A percentile compares a stretch with the other conserved stretches of the same genome.
These are phyloP conservation scores for Zaprionus bogoriensis DNA, from an alignment of 2,888 invertebrate genomes.

Conservation along the genomic window DNA sequence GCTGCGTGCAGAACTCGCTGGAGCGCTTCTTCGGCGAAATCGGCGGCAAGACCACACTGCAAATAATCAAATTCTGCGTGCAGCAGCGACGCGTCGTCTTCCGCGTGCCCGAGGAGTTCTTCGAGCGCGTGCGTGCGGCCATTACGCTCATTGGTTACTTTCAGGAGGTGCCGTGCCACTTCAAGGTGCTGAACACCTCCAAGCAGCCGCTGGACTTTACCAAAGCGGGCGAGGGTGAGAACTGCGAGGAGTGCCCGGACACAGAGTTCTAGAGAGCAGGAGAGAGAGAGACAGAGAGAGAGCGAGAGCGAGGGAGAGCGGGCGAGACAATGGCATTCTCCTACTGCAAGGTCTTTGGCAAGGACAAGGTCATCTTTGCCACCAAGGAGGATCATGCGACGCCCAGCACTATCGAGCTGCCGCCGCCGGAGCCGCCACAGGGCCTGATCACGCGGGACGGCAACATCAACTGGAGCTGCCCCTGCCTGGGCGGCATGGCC, in stretches of 20 bases:
- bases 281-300: too few species aligned
- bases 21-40: slow-evolving; percentile 85
- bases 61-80: slow-evolving; percentile 85
- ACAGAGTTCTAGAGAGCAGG: too few species aligned
- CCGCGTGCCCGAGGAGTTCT: slow-evolving; percentile 84
- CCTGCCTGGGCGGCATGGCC: slow-evolving; percentile 98
- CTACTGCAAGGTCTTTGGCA: slow-evolving; percentile 85
- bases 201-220: slow-evolving; percentile 52
- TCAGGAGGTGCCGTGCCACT: slow-evolving; percentile 84
- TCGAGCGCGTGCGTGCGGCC: slow-evolving; percentile 85
- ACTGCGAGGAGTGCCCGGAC: slow-evolving; percentile 17
- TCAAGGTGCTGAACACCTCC: slow-evolving; percentile 84
- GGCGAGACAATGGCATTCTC: slow-evolving; percentile 69
- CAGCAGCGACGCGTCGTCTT: slow-evolving; percentile 84
- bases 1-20: slow-evolving; percentile 84
- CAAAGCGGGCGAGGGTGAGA: slow-evolving; percentile 15
- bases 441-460: slow-evolving; percentile 93
- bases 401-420: slow-evolving; percentile 88
- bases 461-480: slow-evolving; percentile 98
- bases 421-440: slow-evolving; percentile 89
- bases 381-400: slow-evolving; percentile 89
- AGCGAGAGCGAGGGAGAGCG: too few species aligned
- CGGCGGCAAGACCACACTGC: slow-evolving; percentile 84
- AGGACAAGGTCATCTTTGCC: slow-evolving; percentile 93
- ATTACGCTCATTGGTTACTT: slow-evolving; percentile 84